Base-by-base conservation (phyloP, 2,797 vertebrate genomes). In the Falco columbarius region DNA sequence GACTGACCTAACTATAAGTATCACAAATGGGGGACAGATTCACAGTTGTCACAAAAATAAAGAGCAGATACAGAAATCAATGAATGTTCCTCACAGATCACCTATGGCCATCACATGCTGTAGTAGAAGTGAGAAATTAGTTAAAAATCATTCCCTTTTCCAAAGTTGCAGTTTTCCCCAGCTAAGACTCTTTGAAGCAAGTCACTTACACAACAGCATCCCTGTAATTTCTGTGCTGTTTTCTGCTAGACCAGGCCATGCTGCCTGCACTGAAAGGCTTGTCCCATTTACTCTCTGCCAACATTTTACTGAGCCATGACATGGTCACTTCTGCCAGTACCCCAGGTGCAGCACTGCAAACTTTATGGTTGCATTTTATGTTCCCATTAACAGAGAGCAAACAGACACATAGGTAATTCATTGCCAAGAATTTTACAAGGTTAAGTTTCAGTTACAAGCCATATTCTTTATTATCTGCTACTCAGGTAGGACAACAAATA, bases 311-410 rank as follows among this genome's bases (percentile, higher is more conserved):
- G 44, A 82, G 81, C 73, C 54, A 42, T 11, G 27, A 63, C 19
- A 30, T 0, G 0, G 56, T 51, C 73, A 52, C 67, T 90, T 58
- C 66, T 77, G 74, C 72, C 95, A 65, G 67, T 24, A 81, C 14
- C 32, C 56, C 96, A 97, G 97, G 96, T 97, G 96, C 96, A 91
- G 94, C 44, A 63, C 75, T 5, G 5, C 83, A 83, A 73, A 58
- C 19, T 95, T 97, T 97, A 96, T 68, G 65, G 49, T n/a, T 36
- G 38, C n/a, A 59, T 85, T 97, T 97, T 96, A 97, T 95, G 90
- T 49, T 95, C 88, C 93, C 90, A 91, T 97, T 96, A 97, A 97
- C 92, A 96, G 97, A 98, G 95, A 98, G 95, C 96, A 98, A 98
- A 98, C 97, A 97, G 95, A 97, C 94, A 94, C 46, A 62, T 1